A percentile compares a stretch with the other conserved stretches of the same genome.
phyloP scores from a whole-genome alignment of 2,797 vertebrate species.

The Odontamblyopus lacepedii region DNA sequence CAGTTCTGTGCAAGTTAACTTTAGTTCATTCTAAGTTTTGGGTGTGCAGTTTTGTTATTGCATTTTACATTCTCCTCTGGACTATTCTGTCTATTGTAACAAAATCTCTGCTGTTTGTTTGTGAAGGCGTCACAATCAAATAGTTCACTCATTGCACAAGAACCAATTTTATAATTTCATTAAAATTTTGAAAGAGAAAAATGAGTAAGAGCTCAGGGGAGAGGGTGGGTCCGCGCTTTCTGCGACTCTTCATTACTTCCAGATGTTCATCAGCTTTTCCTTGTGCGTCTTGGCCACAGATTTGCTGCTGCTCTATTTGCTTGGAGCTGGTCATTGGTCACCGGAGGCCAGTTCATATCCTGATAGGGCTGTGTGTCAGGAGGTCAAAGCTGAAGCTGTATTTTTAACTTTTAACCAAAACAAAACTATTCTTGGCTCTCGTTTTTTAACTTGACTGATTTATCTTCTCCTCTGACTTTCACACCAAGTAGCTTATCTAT shows the following conservation, averaged over 20 bases:
- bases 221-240: constrained; percentile 76
- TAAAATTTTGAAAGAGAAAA: constrained; percentile 27
- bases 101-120: background rate
- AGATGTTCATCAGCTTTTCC: constrained; percentile 73
- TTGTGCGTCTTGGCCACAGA: constrained; percentile 46
- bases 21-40: background rate
- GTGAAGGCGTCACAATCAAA: constrained; percentile 9
- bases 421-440: background rate
- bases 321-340: constrained; percentile 27
- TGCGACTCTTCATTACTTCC: constrained; percentile 79
- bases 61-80: background rate
- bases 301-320: constrained; percentile 35
- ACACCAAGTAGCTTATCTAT: background rate
- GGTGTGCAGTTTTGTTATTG: background rate
- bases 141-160: constrained; percentile 15
- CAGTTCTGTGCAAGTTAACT: background rate
- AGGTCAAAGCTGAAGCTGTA: constrained; percentile 1
- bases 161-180: constrained; percentile 33
- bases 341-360: constrained; percentile 3
- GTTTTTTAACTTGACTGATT: background rate
- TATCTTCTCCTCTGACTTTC: no score
- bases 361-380: constrained; percentile 23
- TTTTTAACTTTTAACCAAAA: constrained; percentile 8
- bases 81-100: background rate
- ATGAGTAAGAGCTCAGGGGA: constrained; percentile 68